Evolutionary conservation across 2,113 vertebrate species (phyloP).

Genomic region (Indicator maculatus): DNA sequence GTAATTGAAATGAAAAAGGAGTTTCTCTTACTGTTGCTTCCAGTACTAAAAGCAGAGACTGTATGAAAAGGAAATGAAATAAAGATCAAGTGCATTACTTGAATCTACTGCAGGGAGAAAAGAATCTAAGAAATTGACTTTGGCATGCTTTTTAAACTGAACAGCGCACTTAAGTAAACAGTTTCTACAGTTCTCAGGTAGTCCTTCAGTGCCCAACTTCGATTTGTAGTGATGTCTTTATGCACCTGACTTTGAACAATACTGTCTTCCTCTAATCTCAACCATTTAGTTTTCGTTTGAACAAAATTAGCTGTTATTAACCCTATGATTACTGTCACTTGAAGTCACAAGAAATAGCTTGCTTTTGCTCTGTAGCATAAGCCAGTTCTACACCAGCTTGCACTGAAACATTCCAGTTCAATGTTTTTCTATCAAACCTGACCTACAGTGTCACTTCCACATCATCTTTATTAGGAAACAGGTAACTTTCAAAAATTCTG

Average conservation of each 20-base stretch:
- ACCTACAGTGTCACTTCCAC: background rate
- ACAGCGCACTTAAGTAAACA: background rate
- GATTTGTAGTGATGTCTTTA: background rate
- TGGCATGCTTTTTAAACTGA: background rate
- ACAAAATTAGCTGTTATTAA: background rate
- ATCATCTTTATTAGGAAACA: background rate
- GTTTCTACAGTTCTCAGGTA: background rate
- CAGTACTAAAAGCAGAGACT: background rate
- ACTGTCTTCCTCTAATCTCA: background rate
- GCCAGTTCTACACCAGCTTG: background rate
- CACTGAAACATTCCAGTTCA: background rate
- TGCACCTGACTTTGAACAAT: fast-evolving
- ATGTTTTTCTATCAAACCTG: background rate
- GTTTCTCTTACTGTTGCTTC: background rate
- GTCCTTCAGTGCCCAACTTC: background rate
- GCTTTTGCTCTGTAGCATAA: background rate
- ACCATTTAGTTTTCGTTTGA: background rate
- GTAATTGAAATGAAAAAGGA: fast-evolving
- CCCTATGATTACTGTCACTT: background rate
- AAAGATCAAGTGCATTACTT: background rate
- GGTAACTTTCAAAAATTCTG: background rate
- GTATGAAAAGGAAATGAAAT: background rate
- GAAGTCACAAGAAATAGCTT: background rate
- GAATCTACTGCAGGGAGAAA: background rate
- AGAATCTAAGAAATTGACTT: background rate